These are phyloP conservation scores for Rhea pennata DNA, from an alignment of 2,113 vertebrate species.

Conservation along the genomic window DNA sequence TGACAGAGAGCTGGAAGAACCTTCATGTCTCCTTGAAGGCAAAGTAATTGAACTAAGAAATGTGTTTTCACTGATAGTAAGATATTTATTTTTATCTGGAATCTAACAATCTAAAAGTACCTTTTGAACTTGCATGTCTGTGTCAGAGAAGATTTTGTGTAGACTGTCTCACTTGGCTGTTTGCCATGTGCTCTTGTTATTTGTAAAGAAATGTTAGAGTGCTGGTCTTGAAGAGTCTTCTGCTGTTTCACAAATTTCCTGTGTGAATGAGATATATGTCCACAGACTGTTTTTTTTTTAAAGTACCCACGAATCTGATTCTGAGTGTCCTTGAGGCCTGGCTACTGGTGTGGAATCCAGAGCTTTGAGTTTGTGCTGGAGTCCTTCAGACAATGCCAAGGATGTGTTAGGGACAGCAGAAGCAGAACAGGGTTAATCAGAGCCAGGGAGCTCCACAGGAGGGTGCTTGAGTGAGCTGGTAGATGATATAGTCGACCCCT, in stretches of 20 bases:
- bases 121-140: background rate
- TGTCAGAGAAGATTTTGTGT: background rate
- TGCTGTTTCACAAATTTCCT: background rate
- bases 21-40: conserved; percentile 3
- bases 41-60: background rate
- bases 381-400: background rate
- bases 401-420: background rate
- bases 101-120: background rate
- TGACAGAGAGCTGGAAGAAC: background rate
- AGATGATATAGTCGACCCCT: background rate
- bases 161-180: background rate
- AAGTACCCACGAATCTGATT: background rate
- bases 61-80: background rate
- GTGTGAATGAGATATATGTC: background rate
- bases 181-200: background rate
- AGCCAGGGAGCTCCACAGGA: background rate
- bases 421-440: background rate
- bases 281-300: background rate
- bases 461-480: background rate
- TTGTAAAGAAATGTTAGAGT: background rate
- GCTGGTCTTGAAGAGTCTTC: background rate
- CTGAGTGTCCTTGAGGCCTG: background rate
- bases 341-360: background rate
- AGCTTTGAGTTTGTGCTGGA: background rate
- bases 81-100: background rate